Conservation (phyloP, 2,797 vertebrate genomes). For the Propithecus perrieri region DNA sequence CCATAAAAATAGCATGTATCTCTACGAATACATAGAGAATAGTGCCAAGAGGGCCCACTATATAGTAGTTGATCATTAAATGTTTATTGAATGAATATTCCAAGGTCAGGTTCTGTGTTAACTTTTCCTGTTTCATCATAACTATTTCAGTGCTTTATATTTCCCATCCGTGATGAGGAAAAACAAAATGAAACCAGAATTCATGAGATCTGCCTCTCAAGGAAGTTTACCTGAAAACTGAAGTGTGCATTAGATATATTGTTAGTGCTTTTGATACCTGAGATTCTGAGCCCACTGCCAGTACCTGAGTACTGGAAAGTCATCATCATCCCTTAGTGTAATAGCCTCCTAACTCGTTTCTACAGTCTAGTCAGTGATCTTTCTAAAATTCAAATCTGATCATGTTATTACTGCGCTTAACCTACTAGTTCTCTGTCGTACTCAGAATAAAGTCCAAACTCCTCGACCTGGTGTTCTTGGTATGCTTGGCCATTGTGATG, state of each 20-base stretch:
- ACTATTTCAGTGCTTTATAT: background rate
- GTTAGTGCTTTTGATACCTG: background rate
- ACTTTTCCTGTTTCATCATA: slow-evolving; percentile 37
- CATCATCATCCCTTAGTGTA: background rate
- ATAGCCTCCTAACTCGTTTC: background rate
- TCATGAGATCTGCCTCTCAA: background rate
- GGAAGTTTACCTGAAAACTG: slow-evolving; percentile 4
- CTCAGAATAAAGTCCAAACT: background rate
- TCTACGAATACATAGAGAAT: background rate
- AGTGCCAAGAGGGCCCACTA: background rate
- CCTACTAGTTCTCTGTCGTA: background rate
- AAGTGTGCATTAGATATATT: background rate
- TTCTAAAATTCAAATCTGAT: background rate
- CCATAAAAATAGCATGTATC: background rate
- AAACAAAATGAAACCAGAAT: slow-evolving; percentile 32
- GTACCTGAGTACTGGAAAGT: background rate
- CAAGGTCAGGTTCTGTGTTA: background rate
- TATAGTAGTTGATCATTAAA: background rate
- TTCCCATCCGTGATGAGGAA: background rate
- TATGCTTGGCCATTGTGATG: background rate
- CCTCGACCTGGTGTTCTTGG: background rate
- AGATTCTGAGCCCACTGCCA: background rate
- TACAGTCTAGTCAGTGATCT: background rate
- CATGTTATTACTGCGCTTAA: background rate
- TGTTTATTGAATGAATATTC: background rate